These are phyloP conservation scores for Chrysaora quinquecirrha DNA, from an alignment of 30 jellyfish, hydroid and myxozoan genomes.

Conservation along the genomic window DNA sequence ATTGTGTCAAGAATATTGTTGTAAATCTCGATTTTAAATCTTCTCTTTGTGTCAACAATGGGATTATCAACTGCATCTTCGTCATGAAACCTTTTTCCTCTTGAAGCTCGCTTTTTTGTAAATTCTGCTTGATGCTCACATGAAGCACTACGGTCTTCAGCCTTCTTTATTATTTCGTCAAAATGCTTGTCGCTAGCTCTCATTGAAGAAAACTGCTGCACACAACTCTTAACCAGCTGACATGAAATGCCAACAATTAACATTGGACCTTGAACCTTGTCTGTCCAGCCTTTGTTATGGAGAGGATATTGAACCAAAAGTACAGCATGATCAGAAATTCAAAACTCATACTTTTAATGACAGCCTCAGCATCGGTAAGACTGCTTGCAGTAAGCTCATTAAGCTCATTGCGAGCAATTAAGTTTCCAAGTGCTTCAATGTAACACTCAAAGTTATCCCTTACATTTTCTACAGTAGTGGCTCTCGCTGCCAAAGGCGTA, in stretches of 20 bases:
- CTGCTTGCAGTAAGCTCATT: constrained; percentile 35
- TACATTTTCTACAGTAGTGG: constrained; percentile 23
- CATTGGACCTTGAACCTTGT: constrained; percentile 66
- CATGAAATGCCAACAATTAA: constrained; percentile 34
- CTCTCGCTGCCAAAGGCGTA: constrained; percentile 38
- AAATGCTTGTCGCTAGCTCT: constrained; percentile 18
- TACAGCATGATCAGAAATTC: constrained; percentile 41
- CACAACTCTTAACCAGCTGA: constrained; percentile 18
- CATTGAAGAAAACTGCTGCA: constrained; percentile 22
- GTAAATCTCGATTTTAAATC: not conserved
- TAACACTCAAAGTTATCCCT: constrained; percentile 25
- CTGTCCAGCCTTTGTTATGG: constrained; percentile 70
- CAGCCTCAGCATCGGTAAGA: constrained; percentile 45
- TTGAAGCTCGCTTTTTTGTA: constrained; percentile 19
- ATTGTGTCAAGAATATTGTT: not conserved
- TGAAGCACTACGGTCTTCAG: constrained; percentile 4
- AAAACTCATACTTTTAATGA: constrained; percentile 10
- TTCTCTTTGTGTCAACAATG: not conserved
- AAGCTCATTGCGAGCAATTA: constrained; percentile 23
- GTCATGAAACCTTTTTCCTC: constrained; percentile 19
- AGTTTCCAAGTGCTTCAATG: constrained; percentile 39
- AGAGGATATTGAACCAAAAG: constrained; percentile 49
- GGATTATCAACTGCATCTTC: not conserved
- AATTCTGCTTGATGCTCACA: constrained; percentile 8
- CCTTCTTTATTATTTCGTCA: constrained; percentile 1